Percentiles rank a stretch among this genome's conserved stretches.
Conservation (phyloP, 2,113 vertebrate genomes). For the Mobula hypostoma region DNA sequence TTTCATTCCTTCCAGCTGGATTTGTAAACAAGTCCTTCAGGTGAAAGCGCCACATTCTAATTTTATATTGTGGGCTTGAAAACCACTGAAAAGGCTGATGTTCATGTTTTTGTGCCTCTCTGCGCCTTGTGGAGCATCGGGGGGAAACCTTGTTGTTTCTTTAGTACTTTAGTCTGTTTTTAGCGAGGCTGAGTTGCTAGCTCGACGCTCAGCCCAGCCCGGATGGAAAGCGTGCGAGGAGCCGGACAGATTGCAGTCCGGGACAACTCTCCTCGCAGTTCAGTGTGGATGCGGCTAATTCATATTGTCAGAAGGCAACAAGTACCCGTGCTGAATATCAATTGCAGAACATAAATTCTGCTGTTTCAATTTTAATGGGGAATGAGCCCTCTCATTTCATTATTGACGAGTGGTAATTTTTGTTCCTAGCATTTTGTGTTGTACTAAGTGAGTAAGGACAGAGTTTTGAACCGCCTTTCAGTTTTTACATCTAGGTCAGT, state of each 20-base stretch:
- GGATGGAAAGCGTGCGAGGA: no score
- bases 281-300: no score
- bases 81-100: background rate
- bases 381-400: background rate
- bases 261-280: no score
- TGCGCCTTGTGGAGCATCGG: no score
- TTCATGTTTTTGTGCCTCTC: background rate
- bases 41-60: background rate
- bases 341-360: background rate
- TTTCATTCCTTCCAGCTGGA: background rate
- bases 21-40: background rate
- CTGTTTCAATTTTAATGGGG: background rate
- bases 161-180: no score
- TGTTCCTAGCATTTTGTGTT: background rate
- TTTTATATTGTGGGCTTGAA: background rate
- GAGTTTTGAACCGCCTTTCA: background rate
- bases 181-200: no score
- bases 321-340: background rate
- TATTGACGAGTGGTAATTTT: background rate
- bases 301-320: background rate
- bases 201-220: no score
- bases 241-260: no score
- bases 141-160: no score
- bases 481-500: no score
- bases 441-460: background rate